Conservation (phyloP, 2,797 vertebrate genomes). For the Xiphophorus birchmanni region DNA sequence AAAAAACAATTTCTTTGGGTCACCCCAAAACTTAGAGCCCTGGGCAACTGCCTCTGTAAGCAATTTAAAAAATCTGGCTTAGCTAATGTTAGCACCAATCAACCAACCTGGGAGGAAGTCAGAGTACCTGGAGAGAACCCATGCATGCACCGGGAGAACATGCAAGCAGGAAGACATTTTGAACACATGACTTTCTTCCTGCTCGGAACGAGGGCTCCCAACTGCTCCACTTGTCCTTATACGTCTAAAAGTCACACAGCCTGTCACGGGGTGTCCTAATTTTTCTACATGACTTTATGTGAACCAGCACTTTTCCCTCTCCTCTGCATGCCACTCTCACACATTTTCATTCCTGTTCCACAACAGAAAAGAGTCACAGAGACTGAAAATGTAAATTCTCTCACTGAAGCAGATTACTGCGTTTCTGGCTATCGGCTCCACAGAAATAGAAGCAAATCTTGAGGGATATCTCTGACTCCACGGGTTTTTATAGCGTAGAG, state of each 20-base stretch:
- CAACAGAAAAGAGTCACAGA: constrained; percentile 1
- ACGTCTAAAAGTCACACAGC: background rate
- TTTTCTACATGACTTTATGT: constrained; percentile 1
- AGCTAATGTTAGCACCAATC: background rate
- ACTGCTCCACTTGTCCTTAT: background rate
- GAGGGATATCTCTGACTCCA: background rate
- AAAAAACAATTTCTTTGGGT: too few species aligned
- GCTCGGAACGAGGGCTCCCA: too few species aligned
- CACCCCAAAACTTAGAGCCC: too few species aligned
- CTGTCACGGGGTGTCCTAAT: background rate
- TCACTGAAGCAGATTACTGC: background rate
- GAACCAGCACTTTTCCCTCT: background rate
- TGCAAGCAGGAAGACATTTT: background rate
- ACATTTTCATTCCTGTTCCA: background rate
- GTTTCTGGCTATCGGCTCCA: background rate
- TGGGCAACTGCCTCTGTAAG: too few species aligned
- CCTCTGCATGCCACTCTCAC: background rate
- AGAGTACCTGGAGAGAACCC: background rate
- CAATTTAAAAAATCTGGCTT: too few species aligned
- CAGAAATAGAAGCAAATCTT: constrained; percentile 7
- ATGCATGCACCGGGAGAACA: background rate
- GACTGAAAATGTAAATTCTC: constrained; percentile 14
- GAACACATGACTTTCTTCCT: too few species aligned
- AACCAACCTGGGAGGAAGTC: background rate
- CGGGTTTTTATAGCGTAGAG: background rate